These are phyloP conservation scores for Podotricha telesiphe DNA, from an alignment of 2,888 invertebrate genomes.

Conservation along the genomic window DNA sequence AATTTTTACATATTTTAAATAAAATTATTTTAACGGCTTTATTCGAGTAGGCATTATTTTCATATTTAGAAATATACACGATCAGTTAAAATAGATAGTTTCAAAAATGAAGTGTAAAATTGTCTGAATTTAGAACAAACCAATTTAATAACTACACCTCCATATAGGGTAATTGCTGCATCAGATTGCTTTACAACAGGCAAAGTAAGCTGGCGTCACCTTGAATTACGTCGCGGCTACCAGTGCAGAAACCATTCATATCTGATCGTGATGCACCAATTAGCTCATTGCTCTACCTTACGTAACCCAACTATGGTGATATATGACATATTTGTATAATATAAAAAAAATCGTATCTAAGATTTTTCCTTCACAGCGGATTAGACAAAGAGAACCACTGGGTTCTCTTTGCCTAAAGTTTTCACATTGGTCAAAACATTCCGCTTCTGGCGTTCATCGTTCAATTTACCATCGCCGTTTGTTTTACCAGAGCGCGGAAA, in stretches of 20 bases:
- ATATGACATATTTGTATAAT: not conserved
- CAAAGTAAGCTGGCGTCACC: constrained; percentile 34
- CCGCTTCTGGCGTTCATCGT: no score
- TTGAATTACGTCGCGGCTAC: constrained; percentile 43
- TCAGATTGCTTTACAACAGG: not conserved
- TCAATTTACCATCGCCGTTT: no score
- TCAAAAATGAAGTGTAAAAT: not conserved
- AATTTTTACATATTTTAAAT: no score
- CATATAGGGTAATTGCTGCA: constrained; percentile 3
- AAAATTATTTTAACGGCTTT: no score
- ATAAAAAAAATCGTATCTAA: no score
- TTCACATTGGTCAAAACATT: no score
- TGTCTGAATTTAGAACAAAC: not conserved
- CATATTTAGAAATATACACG: not conserved
- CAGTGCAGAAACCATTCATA: constrained; percentile 48
- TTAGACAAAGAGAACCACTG: no score
- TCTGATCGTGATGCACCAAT: constrained; percentile 75
- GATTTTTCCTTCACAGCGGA: no score
- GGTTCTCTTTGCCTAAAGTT: no score
- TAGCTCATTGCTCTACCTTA: constrained; percentile 49
- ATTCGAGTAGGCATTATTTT: no score
- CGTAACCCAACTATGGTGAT: constrained; percentile 22
- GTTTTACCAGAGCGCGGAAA: no score
- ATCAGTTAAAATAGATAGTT: not conserved
- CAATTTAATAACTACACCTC: not conserved